Conservation (phyloP, 2,797 vertebrate species). For the Podargus strigoides region DNA sequence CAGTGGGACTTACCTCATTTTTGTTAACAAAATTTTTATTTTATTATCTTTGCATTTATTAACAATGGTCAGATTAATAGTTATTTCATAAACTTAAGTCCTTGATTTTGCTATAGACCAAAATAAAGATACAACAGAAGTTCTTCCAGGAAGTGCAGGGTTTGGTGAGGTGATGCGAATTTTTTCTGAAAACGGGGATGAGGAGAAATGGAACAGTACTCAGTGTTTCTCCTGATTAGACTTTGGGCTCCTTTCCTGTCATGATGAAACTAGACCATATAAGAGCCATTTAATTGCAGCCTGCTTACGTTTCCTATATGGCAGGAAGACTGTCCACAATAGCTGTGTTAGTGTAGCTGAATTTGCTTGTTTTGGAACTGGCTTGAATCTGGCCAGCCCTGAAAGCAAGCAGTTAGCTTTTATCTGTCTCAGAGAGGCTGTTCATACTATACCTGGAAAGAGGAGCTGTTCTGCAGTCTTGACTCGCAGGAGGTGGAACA, state of each 20-base stretch:
- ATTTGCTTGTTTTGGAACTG: neutral
- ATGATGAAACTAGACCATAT: neutral
- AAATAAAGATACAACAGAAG: neutral
- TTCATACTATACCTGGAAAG: neutral
- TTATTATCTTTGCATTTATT: neutral
- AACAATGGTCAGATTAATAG: neutral
- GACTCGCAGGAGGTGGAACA: neutral
- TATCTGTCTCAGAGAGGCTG: neutral
- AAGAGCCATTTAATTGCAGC: neutral
- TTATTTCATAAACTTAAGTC: neutral
- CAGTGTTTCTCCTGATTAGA: neutral
- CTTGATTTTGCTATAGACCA: neutral
- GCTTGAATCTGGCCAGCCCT: neutral
- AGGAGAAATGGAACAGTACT: neutral
- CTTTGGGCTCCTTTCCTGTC: neutral
- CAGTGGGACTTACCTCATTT: neutral
- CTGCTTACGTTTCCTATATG: neutral
- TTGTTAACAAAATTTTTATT: neutral
- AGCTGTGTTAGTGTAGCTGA: neutral
- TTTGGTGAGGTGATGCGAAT: neutral
- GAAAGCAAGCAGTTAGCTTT: neutral
- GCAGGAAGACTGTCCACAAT: neutral
- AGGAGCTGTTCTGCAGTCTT: neutral
- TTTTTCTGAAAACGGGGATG: neutral
- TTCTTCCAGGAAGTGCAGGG: neutral